Conservation (phyloP, 1,140 invertebrate genomes). For the Mamestra configurata region DNA sequence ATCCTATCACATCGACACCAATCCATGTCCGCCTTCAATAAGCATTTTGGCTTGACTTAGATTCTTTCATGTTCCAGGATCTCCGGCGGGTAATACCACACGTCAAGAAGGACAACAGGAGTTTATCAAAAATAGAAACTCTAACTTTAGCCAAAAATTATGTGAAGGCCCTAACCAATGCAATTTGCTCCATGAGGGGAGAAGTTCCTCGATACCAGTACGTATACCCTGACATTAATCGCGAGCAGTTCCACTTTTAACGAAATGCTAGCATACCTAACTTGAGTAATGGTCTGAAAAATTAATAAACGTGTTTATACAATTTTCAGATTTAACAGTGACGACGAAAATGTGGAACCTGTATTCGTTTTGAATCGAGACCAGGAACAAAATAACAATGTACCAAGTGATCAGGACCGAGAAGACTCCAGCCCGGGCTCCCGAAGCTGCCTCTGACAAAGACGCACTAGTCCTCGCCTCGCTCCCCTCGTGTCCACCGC, state of each 20-base stretch:
- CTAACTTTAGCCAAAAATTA: conserved; percentile 97
- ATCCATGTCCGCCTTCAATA: neutral
- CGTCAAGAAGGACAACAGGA: conserved; percentile 93
- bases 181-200: conserved; percentile 89
- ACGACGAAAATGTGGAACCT: conserved; percentile 81
- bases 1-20: neutral
- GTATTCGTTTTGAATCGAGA: conserved; percentile 75
- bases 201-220: conserved; percentile 77
- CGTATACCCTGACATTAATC: conserved; percentile 54
- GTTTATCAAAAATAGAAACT: conserved; percentile 97
- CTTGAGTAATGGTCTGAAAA: neutral
- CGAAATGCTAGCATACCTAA: neutral
- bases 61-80: conserved; percentile 89
- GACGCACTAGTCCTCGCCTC: conserved; percentile 49
- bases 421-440: conserved; percentile 56
- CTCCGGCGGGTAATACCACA: conserved; percentile 97
- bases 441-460: conserved; percentile 65
- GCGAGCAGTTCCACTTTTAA: neutral
- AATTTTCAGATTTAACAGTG: conserved; percentile 75
- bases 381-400: conserved; percentile 80
- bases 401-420: conserved; percentile 65
- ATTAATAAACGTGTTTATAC: neutral
- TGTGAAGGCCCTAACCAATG: conserved; percentile 96
- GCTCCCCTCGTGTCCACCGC: conserved; percentile 35
- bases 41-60: conserved; percentile 39